Base-by-base conservation (phyloP, 2,113 vertebrate genomes). In the Bostrychus sinensis region DNA sequence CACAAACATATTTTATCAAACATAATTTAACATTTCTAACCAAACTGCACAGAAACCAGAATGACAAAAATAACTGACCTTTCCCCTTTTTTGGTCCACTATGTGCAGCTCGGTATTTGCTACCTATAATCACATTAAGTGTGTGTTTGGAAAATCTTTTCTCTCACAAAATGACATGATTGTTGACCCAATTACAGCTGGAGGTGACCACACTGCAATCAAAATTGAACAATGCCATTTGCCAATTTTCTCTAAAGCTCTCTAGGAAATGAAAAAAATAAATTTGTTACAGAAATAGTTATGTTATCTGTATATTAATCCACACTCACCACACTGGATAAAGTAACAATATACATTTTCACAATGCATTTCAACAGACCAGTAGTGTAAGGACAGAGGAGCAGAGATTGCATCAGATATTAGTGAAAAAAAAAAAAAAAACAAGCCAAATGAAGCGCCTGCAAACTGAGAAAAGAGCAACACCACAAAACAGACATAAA, bases 211-310 rank as follows among this genome's bases (percentile, higher is more conserved):
- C 22, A 28, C 30, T 32, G 53, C 9, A 17, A 59, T 17, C 20
- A 17, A 26, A 57, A 65, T 34, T 42, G 26, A 16, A 51, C n/a
- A 38, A 51, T 0, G 2, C 56, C 13, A 12, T 56, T 45, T 60
- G 43, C 56, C 41, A 68, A 55, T 5, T 8, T 8, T 7, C 11
- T 6, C n/a, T 12, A 7, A 28, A 55, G 70, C 65, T 73, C n/a
- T 23, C 13, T 50, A 43, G 32, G 19, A 36, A 57, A 76, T 56
- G 25, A 46, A 12, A 16, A 17, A 19, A 42, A 42, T 17, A 42
- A 51, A 28, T 28, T 9, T n/a, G 11, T 12, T 56, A 19, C 19
- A 20, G n/a, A 51, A 41, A 17, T 38, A 3, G 39, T 25, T 46
- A 10, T n/a, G 64, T 58, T 32, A 3, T 65, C 43, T 48, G 54